Base-by-base conservation (phyloP, 2,113 vertebrate species). In the Nipponia nippon region DNA sequence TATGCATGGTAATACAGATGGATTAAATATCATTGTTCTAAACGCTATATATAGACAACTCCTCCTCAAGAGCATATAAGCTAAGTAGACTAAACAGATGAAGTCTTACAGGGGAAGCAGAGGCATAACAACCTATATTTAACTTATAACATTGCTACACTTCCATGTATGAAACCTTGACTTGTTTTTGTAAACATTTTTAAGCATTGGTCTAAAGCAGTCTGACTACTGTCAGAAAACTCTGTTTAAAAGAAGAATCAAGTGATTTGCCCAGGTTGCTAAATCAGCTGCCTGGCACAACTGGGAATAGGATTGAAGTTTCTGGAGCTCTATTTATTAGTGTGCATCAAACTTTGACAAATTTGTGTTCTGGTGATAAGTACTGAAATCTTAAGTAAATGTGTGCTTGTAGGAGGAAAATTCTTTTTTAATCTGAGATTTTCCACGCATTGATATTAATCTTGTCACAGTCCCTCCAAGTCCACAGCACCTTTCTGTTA, bases 51-150 rank as follows among this genome's bases (percentile, higher is more conserved):
- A 73, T 56, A 87, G 91, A 72, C 83, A 91, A 56, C 20, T 69
- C 34, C 20, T 95, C 55, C 92, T 94, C 66, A 76, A 87, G 93
- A 84, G 40, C 25, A 32, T 77, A 53, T 84, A 89, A 87, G 16
- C 17, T 69, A 90, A 88, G 90, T 58, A 96, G 97, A 96, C 85
- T 95, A 95, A 96, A 96, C 85, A 96, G 88, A 80, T 34, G 69
- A 63, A 63, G 62, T n/a, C 89, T 89, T 94, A 25, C 40, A 89
- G 61, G 61, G 73, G 36, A 95, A 91, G 50, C 56, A 93, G 80
- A 89, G 44, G 83, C 52, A 75, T 59, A 90, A 30, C 62, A 87
- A 83, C 49, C 44, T 52, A 16, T 52, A 71, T 55, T 93, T 93
- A 63, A 67, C 72, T 93, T 91, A 50, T 18, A 83, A 66, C 50